These are phyloP conservation scores for Apis mellifera DNA, from an alignment of 1,140 invertebrate species.

Conservation along the genomic window Amel_HAv3.1 CM009940.2:1888501-1889000, in stretches of 20 bases:
- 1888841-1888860: constrained; percentile 52
- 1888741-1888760: constrained; percentile 67
- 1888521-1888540: constrained; percentile 5
- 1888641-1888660: neutral
- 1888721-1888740: constrained; percentile 68
- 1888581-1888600: constrained; percentile 58
- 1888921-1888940: neutral
- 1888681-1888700: constrained; percentile 64
- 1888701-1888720: constrained; percentile 67
- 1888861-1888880: constrained; percentile 66
- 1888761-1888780: constrained; percentile 69
- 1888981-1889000: too few species aligned
- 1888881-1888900: constrained; percentile 39
- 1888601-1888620: constrained; percentile 54
- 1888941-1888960: neutral
- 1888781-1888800: constrained; percentile 62
- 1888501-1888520: accelerated
- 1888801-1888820: constrained; percentile 35
- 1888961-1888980: neutral
- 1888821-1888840: constrained; percentile 32
- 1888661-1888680: constrained; percentile 37
- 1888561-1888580: constrained; percentile 3
- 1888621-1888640: constrained; percentile 42
- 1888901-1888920: constrained; percentile 43
- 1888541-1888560: constrained; percentile 35